Evolutionary conservation across 2,888 invertebrate genomes (phyloP), one percentile per base, ranked within the genome.

Genomic region (Leptothorax acervorum): DNA sequence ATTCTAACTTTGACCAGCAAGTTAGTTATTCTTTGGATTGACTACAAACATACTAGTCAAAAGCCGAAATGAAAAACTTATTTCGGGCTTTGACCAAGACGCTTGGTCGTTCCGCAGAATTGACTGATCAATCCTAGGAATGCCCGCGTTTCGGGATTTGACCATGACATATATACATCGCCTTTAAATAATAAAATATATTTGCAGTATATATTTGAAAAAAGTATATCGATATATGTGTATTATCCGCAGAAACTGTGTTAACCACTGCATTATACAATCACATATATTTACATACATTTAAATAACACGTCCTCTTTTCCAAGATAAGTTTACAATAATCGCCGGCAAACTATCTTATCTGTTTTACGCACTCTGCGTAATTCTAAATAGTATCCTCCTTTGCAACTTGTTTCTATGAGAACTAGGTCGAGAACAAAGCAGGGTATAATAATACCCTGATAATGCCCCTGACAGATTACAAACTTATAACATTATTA

Each of bases 191-290:
- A 2, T 23, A 23, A 35, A 3, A 35, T 35, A 45, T 45, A 11
- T 45, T 45, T 45, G 11, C 12, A 35, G 35, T 35, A 35, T 35
- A 45, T 3, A n/a, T 57, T 28, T 60, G 18, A 75, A 62, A 45
- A 1, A n/a, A 75, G 48, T 18, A 28, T 65, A 53, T 51, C 8
- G 8, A 35, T 11, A 62, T 63, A n/a, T n/a, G 1, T 11, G 39
- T n/a, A 62, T 2, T 65, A 55, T 76, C 68, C 12, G 39, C 15
- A 39, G 39, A 53, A 53, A n/a, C 3, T 18, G 3, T 39, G 18
- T 66, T 39, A 65, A 42, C 18, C 75, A 75, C 23, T 75, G 28
- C 63, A 63, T 51, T 75, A 11, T 23, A 12, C 11, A 66, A 42
- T 76, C 23, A 9, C 15, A 9, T 11, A 12, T n/a, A 76, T 76